Evolutionary conservation across 2,888 invertebrate species (phyloP).

Genomic region (Trileptium ribeirensis): DNA sequence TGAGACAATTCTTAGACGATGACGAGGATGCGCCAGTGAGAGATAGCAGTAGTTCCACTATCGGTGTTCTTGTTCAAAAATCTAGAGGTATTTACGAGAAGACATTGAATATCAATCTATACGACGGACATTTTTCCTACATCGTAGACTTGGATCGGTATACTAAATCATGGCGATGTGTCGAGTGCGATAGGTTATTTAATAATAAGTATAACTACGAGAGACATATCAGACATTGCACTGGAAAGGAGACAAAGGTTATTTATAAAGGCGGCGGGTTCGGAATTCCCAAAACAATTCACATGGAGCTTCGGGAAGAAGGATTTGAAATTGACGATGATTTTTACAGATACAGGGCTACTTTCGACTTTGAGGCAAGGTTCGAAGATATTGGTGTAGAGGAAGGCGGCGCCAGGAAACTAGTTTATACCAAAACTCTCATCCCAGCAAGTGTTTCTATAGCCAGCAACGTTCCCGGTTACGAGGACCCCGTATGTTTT

Average conservation of each 20-base stretch:
- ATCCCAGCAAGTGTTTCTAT: background rate
- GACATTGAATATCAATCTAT: too few relatives aligned
- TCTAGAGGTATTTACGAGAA: too few relatives aligned
- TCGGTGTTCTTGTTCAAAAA: too few relatives aligned
- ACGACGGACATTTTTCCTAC: too few relatives aligned
- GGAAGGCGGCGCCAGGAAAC: too few relatives aligned
- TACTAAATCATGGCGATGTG: background rate
- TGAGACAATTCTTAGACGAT: too few relatives aligned
- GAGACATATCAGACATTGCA: background rate
- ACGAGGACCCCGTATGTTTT: background rate
- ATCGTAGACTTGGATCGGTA: background rate
- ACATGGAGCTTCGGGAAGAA: background rate
- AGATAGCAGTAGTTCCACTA: too few relatives aligned
- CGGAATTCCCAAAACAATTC: background rate
- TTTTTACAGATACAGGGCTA: background rate
- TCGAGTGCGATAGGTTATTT: background rate
- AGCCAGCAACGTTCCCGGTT: background rate
- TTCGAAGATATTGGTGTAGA: too few relatives aligned
- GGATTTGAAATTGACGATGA: background rate
- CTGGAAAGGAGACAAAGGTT: background rate
- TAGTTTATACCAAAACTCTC: too few relatives aligned
- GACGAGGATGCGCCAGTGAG: too few relatives aligned
- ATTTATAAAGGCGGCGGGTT: background rate
- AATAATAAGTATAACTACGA: background rate
- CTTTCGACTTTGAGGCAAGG: conserved; percentile 4